Conservation (phyloP, 2,113 vertebrate genomes). For the Apistogramma diplotaenia region DNA sequence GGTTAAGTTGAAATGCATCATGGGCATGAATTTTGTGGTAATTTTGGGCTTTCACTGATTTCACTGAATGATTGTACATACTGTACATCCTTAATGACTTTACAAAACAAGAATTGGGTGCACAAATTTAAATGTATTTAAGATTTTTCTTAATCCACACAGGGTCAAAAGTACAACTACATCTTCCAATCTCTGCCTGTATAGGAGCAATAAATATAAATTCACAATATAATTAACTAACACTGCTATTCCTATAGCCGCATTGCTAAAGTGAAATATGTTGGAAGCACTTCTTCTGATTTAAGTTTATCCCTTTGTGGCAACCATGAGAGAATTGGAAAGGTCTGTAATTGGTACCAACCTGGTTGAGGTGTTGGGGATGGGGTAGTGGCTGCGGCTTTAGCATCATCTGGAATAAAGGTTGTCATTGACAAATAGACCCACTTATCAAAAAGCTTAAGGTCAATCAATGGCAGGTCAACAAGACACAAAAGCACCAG, state of each 20-base stretch:
- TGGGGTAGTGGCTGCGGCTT: conserved; percentile 56
- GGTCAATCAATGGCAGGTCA: conserved; percentile 56
- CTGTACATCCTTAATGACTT: too few relatives aligned
- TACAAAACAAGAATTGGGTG: too few relatives aligned
- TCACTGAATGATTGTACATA: too few relatives aligned
- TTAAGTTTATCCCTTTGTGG: neutral
- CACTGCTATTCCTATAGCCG: neutral
- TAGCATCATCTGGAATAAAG: conserved; percentile 80
- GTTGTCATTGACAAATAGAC: conserved; percentile 71
- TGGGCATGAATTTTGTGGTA: neutral
- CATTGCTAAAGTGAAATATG: neutral
- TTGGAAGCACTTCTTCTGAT: neutral
- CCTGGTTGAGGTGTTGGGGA: conserved; percentile 75
- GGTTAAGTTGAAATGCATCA: neutral
- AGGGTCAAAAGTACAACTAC: too few relatives aligned
- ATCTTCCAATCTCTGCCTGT: too few relatives aligned
- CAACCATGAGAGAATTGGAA: conserved; percentile 11
- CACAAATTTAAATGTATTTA: too few relatives aligned
- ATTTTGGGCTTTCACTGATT: too few relatives aligned
- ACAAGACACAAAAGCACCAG: conserved; percentile 30
- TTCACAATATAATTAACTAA: neutral
- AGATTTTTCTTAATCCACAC: too few relatives aligned
- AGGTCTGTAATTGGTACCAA: conserved; percentile 66
- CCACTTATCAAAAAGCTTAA: conserved; percentile 68
- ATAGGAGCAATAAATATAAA: neutral